Base-by-base conservation (phyloP, 2,797 vertebrate genomes). In the Coreius guichenoti region DNA sequence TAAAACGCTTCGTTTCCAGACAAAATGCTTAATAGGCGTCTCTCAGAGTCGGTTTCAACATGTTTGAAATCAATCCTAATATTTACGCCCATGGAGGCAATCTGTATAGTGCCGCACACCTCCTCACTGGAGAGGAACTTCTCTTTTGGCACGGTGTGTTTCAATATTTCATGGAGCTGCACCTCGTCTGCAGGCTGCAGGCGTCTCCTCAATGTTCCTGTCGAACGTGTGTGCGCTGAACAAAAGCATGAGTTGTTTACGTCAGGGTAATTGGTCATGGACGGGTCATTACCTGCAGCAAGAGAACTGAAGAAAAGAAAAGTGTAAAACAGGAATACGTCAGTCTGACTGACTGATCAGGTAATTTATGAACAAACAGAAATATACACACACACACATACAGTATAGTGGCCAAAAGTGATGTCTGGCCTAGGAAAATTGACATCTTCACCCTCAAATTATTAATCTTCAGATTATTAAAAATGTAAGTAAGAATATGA, bases 11-110 rank as follows among this genome's bases (percentile, higher is more conserved):
- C 3, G 58, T 82, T 69, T 74, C 78, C 85, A 87, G 81, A 75
- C 63, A 82, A 80, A 87, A 77, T 83, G 80, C 23, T 72, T 84
- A 82, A 81, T 5, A 5, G 49, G 43, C 43, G 33, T 79, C 63
- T 68, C 31, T 69, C n/a, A 23, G 67, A 81, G 36, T 76, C 3
- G 26, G 68, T 61, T 63, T 26, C 43, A 9, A 49, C 13, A 58
- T 84, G 80, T 88, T 87, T 84, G 75, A 81, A 87, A 87, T 84
- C 79, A 86, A 75, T 84, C 87, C 7, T 84, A 81, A 89, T 83
- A 89, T 89, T 85, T 69, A 86, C 51, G 82, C 79, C 61, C 36
- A 63, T 84, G 78, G 70, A 86, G 81, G 69, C 80, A 87, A 85
- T 89, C 88, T 87, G 80, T 87, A 69, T 75, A 33, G 73, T 75